Percentiles rank a stretch among this genome's conserved stretches.
Evolutionary conservation across 2,888 invertebrate genomes (phyloP).

Genomic region (Mesorhabditis sp.): DNA sequence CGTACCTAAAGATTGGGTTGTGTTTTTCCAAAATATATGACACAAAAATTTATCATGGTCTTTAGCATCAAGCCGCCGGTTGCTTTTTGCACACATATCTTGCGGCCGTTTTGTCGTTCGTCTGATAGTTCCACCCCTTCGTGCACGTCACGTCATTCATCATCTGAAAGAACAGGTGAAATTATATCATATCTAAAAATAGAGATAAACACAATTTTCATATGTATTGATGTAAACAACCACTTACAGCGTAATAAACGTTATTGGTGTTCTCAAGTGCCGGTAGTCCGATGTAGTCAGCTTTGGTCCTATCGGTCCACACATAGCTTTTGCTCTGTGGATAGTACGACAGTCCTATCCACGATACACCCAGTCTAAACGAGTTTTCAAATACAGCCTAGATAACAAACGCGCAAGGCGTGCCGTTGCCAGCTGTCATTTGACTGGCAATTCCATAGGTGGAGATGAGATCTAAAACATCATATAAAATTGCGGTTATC

Average conservation of each 20-base stretch:
- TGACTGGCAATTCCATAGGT: not conserved
- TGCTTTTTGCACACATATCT: constrained; percentile 2
- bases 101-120: not conserved
- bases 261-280: constrained; percentile 1
- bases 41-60: not conserved
- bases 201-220: too few relatives aligned
- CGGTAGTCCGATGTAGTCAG: not conserved
- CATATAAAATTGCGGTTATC: not conserved
- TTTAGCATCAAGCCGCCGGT: not conserved
- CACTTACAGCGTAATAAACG: not conserved
- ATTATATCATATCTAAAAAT: not conserved
- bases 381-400: not conserved
- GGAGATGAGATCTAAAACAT: not conserved
- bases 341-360: not conserved
- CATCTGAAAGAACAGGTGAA: not conserved
- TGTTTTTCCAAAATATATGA: not conserved
- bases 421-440: constrained; percentile 6
- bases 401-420: not conserved
- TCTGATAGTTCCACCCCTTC: not conserved
- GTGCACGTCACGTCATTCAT: not conserved
- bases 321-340: not conserved
- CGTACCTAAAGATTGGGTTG: not conserved
- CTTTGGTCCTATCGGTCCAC: not conserved
- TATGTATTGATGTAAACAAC: too few relatives aligned
- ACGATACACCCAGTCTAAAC: not conserved